phyloP scores from a whole-genome alignment of 2,888 invertebrate genomes.

The Lepidocyrtinus sp. region DNA sequence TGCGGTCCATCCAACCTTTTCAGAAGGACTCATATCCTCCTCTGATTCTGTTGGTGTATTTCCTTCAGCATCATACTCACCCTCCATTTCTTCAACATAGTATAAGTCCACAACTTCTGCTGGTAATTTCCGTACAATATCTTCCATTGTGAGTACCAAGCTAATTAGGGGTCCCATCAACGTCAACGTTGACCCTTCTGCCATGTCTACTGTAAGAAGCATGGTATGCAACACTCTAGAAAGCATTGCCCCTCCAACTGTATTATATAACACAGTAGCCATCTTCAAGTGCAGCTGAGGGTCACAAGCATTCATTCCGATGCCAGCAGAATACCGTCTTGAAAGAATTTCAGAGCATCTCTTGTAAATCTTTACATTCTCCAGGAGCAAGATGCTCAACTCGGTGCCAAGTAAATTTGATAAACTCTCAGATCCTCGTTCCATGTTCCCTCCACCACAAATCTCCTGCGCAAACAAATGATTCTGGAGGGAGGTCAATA shows the following conservation, averaged over 20 bases:
- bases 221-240: constrained; percentile 76
- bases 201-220: constrained; percentile 74
- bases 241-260: constrained; percentile 77
- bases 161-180: constrained; percentile 72
- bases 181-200: not conserved
- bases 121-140: constrained; percentile 64
- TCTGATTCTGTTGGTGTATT: constrained; percentile 74
- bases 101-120: constrained; percentile 59
- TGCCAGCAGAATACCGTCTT: constrained; percentile 8
- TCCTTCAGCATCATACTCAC: constrained; percentile 71
- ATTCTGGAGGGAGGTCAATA: constrained; percentile 77
- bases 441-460: constrained; percentile 31
- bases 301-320: no score
- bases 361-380: constrained; percentile 50
- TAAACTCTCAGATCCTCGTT: constrained; percentile 17
- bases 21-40: constrained; percentile 29
- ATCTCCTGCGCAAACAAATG: constrained; percentile 76
- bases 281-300: constrained; percentile 49
- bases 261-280: constrained; percentile 73
- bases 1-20: constrained; percentile 66
- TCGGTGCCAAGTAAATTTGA: constrained; percentile 22
- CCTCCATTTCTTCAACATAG: constrained; percentile 61
- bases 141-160: constrained; percentile 71
- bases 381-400: constrained; percentile 28
- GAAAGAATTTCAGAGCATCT: constrained; percentile 52